Conservation (phyloP, 64 coral and sea anemone genomes). For the Montipora capricornis region DNA sequence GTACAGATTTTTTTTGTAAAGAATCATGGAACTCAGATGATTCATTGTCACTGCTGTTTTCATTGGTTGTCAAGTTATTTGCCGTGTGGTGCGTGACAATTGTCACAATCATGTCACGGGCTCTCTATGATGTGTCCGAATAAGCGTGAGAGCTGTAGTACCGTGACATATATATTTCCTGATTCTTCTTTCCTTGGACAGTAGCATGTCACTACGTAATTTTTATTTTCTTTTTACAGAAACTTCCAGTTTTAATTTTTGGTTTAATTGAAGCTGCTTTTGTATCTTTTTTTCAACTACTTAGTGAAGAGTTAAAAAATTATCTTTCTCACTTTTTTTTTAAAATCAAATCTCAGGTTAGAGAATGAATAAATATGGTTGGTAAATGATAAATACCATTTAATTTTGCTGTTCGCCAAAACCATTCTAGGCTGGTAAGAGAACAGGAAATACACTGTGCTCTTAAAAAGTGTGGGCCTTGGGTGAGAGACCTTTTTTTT, state of each 20-base stretch:
- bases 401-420: neutral
- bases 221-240: slow-evolving; percentile 18
- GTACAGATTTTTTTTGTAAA: slow-evolving; percentile 31
- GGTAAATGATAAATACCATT: neutral
- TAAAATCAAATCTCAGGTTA: neutral
- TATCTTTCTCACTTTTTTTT: neutral
- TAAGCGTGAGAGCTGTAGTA: neutral
- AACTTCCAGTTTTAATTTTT: neutral
- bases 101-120: neutral
- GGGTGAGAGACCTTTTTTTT: neutral
- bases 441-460: neutral
- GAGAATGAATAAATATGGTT: neutral
- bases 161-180: too few species aligned
- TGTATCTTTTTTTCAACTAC: neutral
- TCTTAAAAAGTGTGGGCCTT: neutral
- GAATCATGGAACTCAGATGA: neutral
- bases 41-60: neutral
- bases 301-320: neutral
- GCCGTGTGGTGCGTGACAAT: neutral
- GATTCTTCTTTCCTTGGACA: neutral
- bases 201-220: neutral
- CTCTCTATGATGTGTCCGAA: neutral
- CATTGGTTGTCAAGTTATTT: neutral
- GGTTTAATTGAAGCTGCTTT: neutral
- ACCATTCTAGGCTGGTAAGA: neutral